phyloP scores from a whole-genome alignment of 2,888 invertebrate species.

The Drosophila vallismaia region DNA sequence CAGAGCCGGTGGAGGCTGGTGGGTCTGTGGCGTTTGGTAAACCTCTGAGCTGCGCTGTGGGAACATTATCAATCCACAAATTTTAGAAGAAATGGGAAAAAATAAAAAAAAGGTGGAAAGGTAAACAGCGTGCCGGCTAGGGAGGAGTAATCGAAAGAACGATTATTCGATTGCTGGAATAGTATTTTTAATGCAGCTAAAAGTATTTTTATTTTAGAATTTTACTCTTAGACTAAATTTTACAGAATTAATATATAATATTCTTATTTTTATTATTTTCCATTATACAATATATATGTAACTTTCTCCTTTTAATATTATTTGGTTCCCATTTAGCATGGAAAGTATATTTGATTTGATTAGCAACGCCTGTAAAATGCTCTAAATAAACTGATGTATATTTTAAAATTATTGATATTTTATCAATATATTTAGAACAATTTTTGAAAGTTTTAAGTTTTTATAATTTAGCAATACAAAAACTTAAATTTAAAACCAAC shows the following conservation, averaged over 20 bases:
- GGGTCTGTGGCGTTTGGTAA: constrained; percentile 73
- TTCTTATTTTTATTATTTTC: too few relatives aligned
- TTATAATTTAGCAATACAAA: not conserved
- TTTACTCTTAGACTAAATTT: too few relatives aligned
- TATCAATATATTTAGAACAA: not conserved
- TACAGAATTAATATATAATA: too few relatives aligned
- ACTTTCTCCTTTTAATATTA: too few relatives aligned
- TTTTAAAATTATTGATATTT: not conserved
- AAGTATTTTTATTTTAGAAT: too few relatives aligned
- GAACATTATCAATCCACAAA: constrained; percentile 71
- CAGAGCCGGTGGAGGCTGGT: constrained; percentile 78
- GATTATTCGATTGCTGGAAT: not conserved
- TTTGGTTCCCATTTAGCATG: too few relatives aligned
- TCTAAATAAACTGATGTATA: not conserved
- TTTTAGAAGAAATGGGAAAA: not conserved
- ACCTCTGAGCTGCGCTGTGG: constrained; percentile 69
- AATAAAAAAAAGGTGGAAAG: not conserved
- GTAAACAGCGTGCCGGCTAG: constrained; percentile 12
- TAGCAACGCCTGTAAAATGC: not conserved
- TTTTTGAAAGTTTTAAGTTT: too few relatives aligned
- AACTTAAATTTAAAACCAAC: not conserved
- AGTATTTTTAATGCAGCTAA: not conserved
- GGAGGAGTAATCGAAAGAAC: not conserved
- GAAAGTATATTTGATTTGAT: not conserved
- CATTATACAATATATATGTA: too few relatives aligned